phyloP scores from a whole-genome alignment of 2,888 invertebrate genomes.

The Mesorhabditis belari region DNA sequence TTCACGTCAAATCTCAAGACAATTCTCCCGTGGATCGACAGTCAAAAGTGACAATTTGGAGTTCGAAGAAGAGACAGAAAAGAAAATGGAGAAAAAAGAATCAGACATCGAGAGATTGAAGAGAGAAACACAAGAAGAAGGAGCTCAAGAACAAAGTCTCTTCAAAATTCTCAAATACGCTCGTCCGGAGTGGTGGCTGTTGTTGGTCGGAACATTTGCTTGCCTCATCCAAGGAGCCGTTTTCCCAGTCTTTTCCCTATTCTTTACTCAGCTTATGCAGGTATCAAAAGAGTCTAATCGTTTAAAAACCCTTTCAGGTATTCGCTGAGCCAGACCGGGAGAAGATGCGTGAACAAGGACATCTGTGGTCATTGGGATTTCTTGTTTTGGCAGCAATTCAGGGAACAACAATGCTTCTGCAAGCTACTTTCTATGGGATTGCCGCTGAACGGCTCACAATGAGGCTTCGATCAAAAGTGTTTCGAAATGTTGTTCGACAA shows the following conservation, averaged over 20 bases:
- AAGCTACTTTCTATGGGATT: constrained; percentile 49
- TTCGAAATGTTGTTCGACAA: constrained; percentile 54
- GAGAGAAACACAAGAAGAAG: constrained; percentile 18
- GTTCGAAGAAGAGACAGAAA: neutral
- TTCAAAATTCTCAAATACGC: constrained; percentile 53
- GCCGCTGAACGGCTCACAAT: constrained; percentile 51
- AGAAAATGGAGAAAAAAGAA: neutral
- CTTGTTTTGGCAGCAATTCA: constrained; percentile 53
- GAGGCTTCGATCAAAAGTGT: constrained; percentile 53
- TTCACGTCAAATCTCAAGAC: neutral
- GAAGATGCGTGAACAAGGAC: constrained; percentile 49
- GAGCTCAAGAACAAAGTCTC: constrained; percentile 17
- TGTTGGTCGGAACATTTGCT: constrained; percentile 53
- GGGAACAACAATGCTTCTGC: constrained; percentile 3
- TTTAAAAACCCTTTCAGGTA: constrained; percentile 6
- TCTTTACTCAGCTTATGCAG: constrained; percentile 32
- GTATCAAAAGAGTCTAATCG: constrained; percentile 2
- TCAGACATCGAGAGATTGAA: too few relatives aligned
- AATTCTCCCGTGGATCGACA: neutral
- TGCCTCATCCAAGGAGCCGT: constrained; percentile 54
- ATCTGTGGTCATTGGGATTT: constrained; percentile 56
- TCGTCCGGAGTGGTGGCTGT: constrained; percentile 53
- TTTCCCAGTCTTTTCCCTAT: constrained; percentile 57
- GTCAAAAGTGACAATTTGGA: neutral
- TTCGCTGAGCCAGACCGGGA: constrained; percentile 55